These are phyloP conservation scores for Mastigias papua DNA, from an alignment of 30 jellyfish, hydroid and myxozoan genomes.

Conservation along the genomic window DNA sequence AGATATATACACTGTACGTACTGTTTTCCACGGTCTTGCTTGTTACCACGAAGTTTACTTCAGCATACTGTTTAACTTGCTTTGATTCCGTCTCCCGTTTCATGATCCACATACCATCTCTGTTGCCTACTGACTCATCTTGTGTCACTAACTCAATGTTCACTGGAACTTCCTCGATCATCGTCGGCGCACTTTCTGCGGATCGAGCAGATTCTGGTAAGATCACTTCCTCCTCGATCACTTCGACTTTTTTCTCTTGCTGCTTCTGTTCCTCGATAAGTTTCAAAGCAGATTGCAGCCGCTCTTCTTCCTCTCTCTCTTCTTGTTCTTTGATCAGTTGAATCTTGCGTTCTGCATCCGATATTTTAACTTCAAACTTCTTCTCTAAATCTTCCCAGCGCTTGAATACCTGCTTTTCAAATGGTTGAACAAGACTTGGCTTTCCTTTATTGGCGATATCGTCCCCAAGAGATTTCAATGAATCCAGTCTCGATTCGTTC, in stretches of 20 bases:
- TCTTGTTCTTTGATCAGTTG: constrained; percentile 48
- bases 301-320: constrained; percentile 72
- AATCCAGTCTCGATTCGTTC: constrained; percentile 84
- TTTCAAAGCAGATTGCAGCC: constrained; percentile 55
- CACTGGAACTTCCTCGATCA: constrained; percentile 57
- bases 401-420: constrained; percentile 76
- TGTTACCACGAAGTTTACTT: constrained; percentile 76
- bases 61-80: constrained; percentile 73
- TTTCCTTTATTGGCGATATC: constrained; percentile 88
- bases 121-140: constrained; percentile 34
- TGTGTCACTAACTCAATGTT: constrained; percentile 74
- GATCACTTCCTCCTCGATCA: constrained; percentile 62
- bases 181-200: constrained; percentile 61
- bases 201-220: constrained; percentile 41
- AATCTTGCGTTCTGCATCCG: constrained; percentile 58
- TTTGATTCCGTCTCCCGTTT: constrained; percentile 74
- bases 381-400: constrained; percentile 93
- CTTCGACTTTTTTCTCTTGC: constrained; percentile 34
- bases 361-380: constrained; percentile 39
- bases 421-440: constrained; percentile 85
- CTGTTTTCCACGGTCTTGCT: constrained; percentile 62
- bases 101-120: constrained; percentile 69
- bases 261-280: constrained; percentile 56
- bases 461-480: constrained; percentile 87
- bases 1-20: background rate